phyloP scores from a whole-genome alignment of 2,797 vertebrate genomes.

The Smutsia temminckii region DNA sequence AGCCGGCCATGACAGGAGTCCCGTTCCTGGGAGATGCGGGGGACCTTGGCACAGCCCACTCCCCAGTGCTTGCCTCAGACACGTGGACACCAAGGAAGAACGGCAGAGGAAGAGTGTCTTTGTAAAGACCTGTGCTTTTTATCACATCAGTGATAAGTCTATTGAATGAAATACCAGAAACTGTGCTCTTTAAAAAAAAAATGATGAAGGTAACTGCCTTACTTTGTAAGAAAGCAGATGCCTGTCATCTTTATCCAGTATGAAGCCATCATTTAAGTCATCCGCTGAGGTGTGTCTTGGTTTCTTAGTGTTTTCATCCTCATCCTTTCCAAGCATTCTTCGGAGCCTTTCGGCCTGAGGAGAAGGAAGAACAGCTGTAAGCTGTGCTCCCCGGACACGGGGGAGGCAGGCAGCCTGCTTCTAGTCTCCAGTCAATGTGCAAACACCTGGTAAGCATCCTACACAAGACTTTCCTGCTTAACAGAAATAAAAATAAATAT shows the following conservation, averaged over 20 bases:
- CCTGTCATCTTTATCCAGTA: constrained; percentile 92
- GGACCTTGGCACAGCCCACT: too few relatives aligned
- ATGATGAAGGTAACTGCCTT: not conserved
- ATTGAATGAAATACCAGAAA: not conserved
- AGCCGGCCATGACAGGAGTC: not conserved
- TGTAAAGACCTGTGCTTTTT: too few relatives aligned
- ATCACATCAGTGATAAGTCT: not conserved
- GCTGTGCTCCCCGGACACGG: rapidly evolving
- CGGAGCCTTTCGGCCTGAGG: constrained; percentile 91
- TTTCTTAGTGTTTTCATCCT: constrained; percentile 69
- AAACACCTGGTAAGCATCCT: too few relatives aligned
- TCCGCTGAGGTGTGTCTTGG: constrained; percentile 92
- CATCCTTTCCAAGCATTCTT: constrained; percentile 93
- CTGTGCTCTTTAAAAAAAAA: too few relatives aligned
- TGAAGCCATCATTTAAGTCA: constrained; percentile 94
- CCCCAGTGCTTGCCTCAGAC: too few relatives aligned
- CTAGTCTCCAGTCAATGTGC: not conserved
- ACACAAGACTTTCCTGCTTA: not conserved
- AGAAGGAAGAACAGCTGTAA: not conserved
- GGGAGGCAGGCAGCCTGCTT: not conserved
- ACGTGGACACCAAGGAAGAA: too few relatives aligned
- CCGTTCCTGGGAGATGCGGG: too few relatives aligned
- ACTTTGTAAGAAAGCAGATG: constrained; percentile 92
- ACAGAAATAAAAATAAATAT: not conserved
- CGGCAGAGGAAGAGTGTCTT: too few relatives aligned